Evolutionary conservation across 2,113 vertebrate genomes (phyloP).

Genomic region (Plotosus lineatus): DNA sequence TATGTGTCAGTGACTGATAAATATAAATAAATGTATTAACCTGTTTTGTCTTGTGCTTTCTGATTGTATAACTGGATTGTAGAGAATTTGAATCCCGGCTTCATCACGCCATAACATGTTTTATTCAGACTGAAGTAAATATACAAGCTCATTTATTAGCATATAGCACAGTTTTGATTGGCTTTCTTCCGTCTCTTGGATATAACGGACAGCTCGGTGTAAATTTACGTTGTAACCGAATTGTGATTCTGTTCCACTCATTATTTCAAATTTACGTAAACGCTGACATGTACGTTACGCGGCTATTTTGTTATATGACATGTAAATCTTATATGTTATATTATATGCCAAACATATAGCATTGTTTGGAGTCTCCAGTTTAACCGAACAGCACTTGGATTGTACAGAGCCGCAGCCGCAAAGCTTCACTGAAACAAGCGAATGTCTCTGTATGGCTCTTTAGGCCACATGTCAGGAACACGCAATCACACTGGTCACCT

Average conservation of each 20-base stretch:
- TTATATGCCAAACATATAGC: background rate
- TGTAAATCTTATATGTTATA: too few relatives aligned
- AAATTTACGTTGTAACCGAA: background rate
- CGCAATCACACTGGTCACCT: background rate
- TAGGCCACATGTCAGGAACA: background rate
- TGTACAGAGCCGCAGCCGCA: background rate
- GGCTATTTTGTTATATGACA: background rate
- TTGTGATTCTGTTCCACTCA: too few relatives aligned
- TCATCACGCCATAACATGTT: background rate
- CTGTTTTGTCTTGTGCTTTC: slow-evolving; percentile 28
- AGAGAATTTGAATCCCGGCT: background rate
- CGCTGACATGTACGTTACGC: too few relatives aligned
- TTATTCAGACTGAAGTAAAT: background rate
- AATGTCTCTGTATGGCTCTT: background rate
- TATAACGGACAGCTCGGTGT: background rate
- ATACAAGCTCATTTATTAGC: background rate
- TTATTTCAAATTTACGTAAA: too few relatives aligned
- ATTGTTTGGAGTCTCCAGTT: background rate
- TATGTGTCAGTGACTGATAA: slow-evolving; percentile 17
- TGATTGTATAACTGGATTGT: slow-evolving; percentile 13
- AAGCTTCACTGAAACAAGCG: background rate
- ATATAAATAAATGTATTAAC: slow-evolving; percentile 45
- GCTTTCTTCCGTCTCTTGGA: background rate
- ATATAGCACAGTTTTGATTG: background rate
- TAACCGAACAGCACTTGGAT: background rate